These are phyloP conservation scores for Tinea pellionella DNA, from an alignment of 2,888 invertebrate genomes.

Conservation along the genomic window DNA sequence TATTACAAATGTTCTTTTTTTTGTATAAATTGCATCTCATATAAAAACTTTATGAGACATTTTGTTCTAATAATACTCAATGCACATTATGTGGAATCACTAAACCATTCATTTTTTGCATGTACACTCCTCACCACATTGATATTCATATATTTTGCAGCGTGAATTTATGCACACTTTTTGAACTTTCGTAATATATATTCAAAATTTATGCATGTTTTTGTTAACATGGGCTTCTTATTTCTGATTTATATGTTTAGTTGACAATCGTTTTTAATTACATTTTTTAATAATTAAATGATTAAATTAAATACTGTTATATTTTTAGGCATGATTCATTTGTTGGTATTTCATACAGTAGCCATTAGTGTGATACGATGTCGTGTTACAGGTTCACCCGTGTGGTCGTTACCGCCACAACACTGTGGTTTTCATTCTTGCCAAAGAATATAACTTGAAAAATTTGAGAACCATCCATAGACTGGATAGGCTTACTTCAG, in stretches of 20 bases:
- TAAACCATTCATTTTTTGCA: neutral
- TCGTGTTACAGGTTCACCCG: slow-evolving; percentile 89
- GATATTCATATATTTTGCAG: neutral
- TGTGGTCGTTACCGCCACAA: slow-evolving; percentile 98
- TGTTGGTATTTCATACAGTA: neutral
- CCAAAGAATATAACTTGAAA: slow-evolving; percentile 94
- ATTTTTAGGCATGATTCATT: neutral
- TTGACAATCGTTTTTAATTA: neutral
- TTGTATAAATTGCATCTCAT: slow-evolving; percentile 6
- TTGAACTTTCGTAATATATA: neutral
- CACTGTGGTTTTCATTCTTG: slow-evolving; percentile 95
- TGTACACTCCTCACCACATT: neutral
- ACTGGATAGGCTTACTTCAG: slow-evolving; percentile 96
- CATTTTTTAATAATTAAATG: neutral
- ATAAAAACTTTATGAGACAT: neutral
- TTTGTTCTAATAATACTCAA: neutral
- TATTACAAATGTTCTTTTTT: neutral
- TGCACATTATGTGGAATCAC: neutral
- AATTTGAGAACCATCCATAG: slow-evolving; percentile 95
- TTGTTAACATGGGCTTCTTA: neutral
- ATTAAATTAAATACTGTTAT: neutral
- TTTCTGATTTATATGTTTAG: neutral
- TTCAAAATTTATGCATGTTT: neutral
- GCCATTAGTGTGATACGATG: neutral
- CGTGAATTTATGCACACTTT: neutral